A percentile compares a stretch with the other conserved stretches of the same genome.
These are phyloP conservation scores for Rotaria magnacalcarata DNA, from an alignment of 2,888 invertebrate species.

Conservation along the genomic window DNA sequence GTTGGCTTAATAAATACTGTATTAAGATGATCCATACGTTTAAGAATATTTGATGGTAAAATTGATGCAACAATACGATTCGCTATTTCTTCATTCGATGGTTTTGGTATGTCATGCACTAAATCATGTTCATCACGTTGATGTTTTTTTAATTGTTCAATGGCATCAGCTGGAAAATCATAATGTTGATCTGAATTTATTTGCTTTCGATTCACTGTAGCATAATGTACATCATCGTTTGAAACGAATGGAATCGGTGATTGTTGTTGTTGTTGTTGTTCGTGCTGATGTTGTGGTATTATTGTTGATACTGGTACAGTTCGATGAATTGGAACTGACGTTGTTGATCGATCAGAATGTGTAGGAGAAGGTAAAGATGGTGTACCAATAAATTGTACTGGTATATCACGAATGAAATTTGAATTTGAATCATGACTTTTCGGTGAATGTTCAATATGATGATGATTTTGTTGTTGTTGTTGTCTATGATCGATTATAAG, in stretches of 20 bases:
- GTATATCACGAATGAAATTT: neutral
- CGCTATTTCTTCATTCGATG: neutral
- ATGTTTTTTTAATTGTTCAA: constrained; percentile 14
- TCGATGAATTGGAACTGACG: neutral
- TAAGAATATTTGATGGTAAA: constrained; percentile 1
- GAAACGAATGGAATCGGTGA: neutral
- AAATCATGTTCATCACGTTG: constrained; percentile 4
- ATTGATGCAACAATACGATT: neutral
- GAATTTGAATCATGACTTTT: neutral
- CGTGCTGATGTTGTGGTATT: neutral
- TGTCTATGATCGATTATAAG: no score
- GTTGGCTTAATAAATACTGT: constrained; percentile 27
- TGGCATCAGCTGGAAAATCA: constrained; percentile 20
- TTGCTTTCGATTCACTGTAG: neutral
- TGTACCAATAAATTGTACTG: neutral
- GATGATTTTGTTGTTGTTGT: no score
- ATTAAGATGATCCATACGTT: constrained; percentile 36
- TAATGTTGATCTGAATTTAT: neutral
- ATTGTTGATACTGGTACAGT: neutral
- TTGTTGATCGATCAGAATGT: neutral
- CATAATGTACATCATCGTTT: constrained; percentile 1
- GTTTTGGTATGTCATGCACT: neutral
- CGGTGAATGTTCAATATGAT: no score
- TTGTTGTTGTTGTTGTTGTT: no score
- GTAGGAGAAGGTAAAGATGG: neutral